Evolutionary conservation across 37 sponge, comb jelly and placozoan genomes (phyloP).

Genomic region (Cladorhizidae sp.): DNA sequence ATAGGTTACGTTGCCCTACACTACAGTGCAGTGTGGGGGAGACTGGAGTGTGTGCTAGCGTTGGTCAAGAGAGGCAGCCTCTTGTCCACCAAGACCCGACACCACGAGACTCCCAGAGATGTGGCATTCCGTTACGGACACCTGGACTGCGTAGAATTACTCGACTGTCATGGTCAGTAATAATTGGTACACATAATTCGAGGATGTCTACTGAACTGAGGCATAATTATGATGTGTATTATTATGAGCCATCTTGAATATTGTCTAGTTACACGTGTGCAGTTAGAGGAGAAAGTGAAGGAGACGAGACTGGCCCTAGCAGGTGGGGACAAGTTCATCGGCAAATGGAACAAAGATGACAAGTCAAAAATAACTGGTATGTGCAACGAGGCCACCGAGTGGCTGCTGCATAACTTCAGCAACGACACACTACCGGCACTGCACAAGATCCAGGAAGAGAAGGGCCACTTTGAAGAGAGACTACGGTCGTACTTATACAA

Average conservation of each 20-base stretch:
- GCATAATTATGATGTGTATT: no score
- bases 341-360: conserved; percentile 90
- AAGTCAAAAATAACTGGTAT: conserved; percentile 65
- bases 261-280: conserved; percentile 5
- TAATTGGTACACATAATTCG: neutral
- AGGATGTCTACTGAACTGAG: neutral
- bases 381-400: conserved; percentile 75
- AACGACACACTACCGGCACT: neutral
- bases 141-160: conserved; percentile 46
- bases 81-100: conserved; percentile 18
- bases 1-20: conserved; percentile 81
- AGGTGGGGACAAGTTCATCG: conserved; percentile 65
- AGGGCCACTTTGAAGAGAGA: conserved; percentile 50
- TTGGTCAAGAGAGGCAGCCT: conserved; percentile 65
- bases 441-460: conserved; percentile 44
- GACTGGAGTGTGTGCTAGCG: conserved; percentile 51
- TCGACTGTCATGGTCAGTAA: conserved; percentile 62
- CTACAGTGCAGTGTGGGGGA: conserved; percentile 76
- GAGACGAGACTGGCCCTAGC: conserved; percentile 38
- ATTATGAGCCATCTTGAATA: no score
- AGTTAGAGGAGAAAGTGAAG: conserved; percentile 18
- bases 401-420: conserved; percentile 34
- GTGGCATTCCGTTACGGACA: conserved; percentile 67
- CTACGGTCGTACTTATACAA: conserved; percentile 30
- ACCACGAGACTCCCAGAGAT: conserved; percentile 66